These are phyloP conservation scores for Macroramphosus scolopax DNA, from an alignment of 2,797 vertebrate genomes.

Conservation along the genomic window DNA sequence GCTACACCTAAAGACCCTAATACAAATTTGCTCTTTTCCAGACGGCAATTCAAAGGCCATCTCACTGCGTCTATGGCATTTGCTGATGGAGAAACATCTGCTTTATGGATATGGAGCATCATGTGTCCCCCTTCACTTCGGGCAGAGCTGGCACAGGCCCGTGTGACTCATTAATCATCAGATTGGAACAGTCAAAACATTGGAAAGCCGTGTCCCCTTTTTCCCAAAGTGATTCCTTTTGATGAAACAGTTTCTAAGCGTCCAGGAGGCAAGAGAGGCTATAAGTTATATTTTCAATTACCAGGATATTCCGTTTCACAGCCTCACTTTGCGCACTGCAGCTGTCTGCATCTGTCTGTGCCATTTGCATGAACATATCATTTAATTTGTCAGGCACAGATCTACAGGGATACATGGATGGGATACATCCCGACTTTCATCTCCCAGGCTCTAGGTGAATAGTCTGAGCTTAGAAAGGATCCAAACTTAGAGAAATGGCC, in stretches of 20 bases:
- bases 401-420: no score
- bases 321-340: slow-evolving; percentile 35
- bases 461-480: no score
- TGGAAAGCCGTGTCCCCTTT: slow-evolving; percentile 57
- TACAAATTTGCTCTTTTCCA: slow-evolving; percentile 55
- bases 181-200: slow-evolving; percentile 76
- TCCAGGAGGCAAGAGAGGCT: slow-evolving; percentile 39
- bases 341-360: slow-evolving; percentile 38
- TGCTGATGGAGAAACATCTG: slow-evolving; percentile 46
- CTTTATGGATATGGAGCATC: slow-evolving; percentile 68
- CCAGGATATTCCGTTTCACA: slow-evolving; percentile 61
- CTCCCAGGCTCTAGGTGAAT: no score
- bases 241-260: slow-evolving; percentile 61
- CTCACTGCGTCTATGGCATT: slow-evolving; percentile 47
- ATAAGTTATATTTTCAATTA: slow-evolving; percentile 73
- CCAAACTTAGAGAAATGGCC: no score
- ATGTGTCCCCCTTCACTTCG: slow-evolving; percentile 61
- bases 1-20: slow-evolving; percentile 40
- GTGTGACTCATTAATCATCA: slow-evolving; percentile 74
- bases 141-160: no score
- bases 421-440: no score
- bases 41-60: slow-evolving; percentile 44
- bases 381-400: slow-evolving; percentile 42
- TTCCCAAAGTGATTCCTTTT: slow-evolving; percentile 56
- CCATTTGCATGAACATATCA: slow-evolving; percentile 44